Base-by-base conservation (phyloP, 2,888 invertebrate genomes). In the Brenthis ino region DNA sequence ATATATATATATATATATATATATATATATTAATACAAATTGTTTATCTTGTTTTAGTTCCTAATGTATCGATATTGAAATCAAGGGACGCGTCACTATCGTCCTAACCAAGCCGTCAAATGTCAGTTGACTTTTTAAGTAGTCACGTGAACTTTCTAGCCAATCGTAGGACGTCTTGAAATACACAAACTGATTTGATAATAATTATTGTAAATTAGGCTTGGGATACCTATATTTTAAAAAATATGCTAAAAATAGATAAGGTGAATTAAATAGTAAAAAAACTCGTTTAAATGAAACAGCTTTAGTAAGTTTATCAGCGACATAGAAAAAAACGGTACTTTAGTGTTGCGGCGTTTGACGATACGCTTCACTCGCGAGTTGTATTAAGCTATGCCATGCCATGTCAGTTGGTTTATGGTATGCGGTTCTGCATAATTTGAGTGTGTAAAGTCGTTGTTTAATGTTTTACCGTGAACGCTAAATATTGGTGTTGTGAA, bases 351-450 rank as follows among this genome's bases (percentile, higher is more conserved):
- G 80, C 88, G 88, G 89, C 88, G 81, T 84, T 85, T 80, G 82
- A 43, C 78, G 76, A 77, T 80, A 75, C 77, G 80, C 80, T 80
- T 77, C 79, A 77, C 76, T 79, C 80, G 77, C 78, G 79, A 80
- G 67, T 68, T 57, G 68, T 80, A 78, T 79, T 81, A 80, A 85
- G 74, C 72, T 74, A 75, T 75, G 77, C 76, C 76, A 77, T 81
- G 91, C 88, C 91, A 88, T 91, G 92, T 91, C 90, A 89, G 88
- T 86, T 85, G 80, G 83, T 83, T 80, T 82, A 82, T 83, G 86
- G 85, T 88, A 85, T 87, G 85, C 86, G 85, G 84, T 86, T 85
- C 82, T 85, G 85, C 84, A 83, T 88, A 87, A 85, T 86, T 89
- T 88, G 83, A 60, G 81, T 82, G 87, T 86, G 83, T 84, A 78